phyloP scores from a whole-genome alignment of 2,888 invertebrate species.

The Trypoxylon attenuatum region DNA sequence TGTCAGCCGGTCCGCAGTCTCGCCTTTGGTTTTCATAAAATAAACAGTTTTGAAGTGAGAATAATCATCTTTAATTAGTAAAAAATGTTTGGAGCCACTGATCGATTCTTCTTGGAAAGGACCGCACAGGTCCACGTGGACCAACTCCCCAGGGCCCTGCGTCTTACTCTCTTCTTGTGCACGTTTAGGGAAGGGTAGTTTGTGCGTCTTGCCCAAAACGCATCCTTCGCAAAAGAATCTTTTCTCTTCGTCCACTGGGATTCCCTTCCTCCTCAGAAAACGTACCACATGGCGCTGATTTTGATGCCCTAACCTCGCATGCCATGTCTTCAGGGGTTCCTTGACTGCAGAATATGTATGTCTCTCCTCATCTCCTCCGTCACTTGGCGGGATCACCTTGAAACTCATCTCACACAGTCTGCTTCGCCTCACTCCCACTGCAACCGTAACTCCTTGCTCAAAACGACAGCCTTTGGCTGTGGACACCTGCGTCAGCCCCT shows the following conservation, averaged over 20 bases:
- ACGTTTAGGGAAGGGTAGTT: too few relatives aligned
- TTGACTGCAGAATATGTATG: too few relatives aligned
- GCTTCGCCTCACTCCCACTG: constrained; percentile 22
- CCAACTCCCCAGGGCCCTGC: background rate
- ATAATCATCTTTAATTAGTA: background rate
- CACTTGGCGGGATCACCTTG: too few relatives aligned
- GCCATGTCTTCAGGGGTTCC: constrained; percentile 29
- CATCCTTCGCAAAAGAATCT: too few relatives aligned
- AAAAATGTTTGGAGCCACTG: background rate
- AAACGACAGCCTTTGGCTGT: constrained; percentile 22
- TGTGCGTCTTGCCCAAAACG: too few relatives aligned
- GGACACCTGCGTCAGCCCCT: constrained; percentile 26
- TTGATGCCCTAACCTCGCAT: constrained; percentile 37
- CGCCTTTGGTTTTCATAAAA: background rate
- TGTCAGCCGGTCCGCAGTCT: background rate
- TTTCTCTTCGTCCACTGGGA: background rate
- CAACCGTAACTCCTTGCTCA: constrained; percentile 6
- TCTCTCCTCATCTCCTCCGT: too few relatives aligned
- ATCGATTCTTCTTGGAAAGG: background rate
- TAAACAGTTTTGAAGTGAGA: background rate
- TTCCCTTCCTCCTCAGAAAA: constrained; percentile 2
- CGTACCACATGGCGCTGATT: constrained; percentile 21
- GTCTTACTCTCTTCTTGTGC: too few relatives aligned
- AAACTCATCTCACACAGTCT: constrained; percentile 36
- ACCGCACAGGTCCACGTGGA: background rate